Conservation (phyloP, 1,140 invertebrate species). For the Asobara japonica region DNA sequence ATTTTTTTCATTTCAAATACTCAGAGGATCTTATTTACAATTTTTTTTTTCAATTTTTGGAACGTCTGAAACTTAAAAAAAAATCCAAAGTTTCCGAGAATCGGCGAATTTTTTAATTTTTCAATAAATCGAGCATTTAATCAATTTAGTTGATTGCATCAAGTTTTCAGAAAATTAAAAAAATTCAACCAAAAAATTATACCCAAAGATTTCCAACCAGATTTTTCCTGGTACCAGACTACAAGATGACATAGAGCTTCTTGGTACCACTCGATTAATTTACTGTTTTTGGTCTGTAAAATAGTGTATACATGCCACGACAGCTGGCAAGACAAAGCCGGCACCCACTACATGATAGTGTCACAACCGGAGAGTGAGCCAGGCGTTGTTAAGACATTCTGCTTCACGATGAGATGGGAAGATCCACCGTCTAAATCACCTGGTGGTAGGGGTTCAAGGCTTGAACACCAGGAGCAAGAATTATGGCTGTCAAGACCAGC, state of each 20-base stretch:
- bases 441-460: conserved; percentile 40
- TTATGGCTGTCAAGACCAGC: conserved; percentile 53
- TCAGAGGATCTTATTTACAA: too few species aligned
- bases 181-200: too few species aligned
- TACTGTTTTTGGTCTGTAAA: conserved; percentile 35
- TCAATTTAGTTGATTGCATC: too few species aligned
- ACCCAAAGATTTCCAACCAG: too few species aligned
- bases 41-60: too few species aligned
- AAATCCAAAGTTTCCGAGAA: too few species aligned
- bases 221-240: too few species aligned
- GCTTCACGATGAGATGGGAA: conserved; percentile 58
- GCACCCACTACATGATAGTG: conserved; percentile 70
- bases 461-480: conserved; percentile 50
- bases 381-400: conserved; percentile 42
- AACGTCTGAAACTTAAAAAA: too few species aligned
- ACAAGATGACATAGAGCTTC: not conserved
- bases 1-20: too few species aligned
- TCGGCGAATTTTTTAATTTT: too few species aligned
- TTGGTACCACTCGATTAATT: not conserved
- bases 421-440: conserved; percentile 36
- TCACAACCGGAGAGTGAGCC: conserved; percentile 61
- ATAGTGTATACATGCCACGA: conserved; percentile 71
- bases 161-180: too few species aligned
- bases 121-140: too few species aligned
- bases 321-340: conserved; percentile 69